Evolutionary conservation across 2,113 vertebrate species (phyloP).

Genomic region (Eretmochelys imbricata): DNA sequence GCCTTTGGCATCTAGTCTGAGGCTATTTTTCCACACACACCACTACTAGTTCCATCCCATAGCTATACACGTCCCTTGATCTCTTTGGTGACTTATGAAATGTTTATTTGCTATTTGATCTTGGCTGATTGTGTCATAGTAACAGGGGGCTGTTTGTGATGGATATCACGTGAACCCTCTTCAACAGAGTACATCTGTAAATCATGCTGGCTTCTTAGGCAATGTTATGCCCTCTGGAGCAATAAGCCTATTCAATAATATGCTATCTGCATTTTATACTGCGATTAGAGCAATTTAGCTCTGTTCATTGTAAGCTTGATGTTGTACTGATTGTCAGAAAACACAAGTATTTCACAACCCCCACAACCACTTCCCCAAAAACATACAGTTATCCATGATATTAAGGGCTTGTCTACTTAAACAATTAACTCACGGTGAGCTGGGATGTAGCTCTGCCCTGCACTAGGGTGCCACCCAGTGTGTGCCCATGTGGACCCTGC

Average conservation of each 20-base stretch:
- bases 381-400: neutral
- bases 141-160: slow-evolving; percentile 40
- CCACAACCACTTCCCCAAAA: neutral
- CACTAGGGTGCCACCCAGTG: neutral
- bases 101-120: slow-evolving; percentile 55
- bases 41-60: neutral
- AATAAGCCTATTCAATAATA: neutral
- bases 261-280: slow-evolving; percentile 16
- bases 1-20: neutral
- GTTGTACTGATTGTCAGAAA: slow-evolving; percentile 27
- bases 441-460: neutral
- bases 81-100: slow-evolving; percentile 49
- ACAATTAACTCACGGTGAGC: neutral
- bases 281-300: slow-evolving; percentile 37
- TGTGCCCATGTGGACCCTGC: neutral
- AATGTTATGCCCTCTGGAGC: neutral
- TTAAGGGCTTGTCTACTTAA: neutral
- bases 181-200: neutral
- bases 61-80: slow-evolving; percentile 9
- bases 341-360: neutral
- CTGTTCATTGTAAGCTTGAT: slow-evolving; percentile 16
- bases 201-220: slow-evolving; percentile 16
- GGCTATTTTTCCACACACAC: neutral
- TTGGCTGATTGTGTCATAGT: slow-evolving; percentile 46
- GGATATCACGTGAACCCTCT: neutral